Base-by-base conservation (phyloP, 2,113 vertebrate genomes). In the Rhinichthys klamathensis region DNA sequence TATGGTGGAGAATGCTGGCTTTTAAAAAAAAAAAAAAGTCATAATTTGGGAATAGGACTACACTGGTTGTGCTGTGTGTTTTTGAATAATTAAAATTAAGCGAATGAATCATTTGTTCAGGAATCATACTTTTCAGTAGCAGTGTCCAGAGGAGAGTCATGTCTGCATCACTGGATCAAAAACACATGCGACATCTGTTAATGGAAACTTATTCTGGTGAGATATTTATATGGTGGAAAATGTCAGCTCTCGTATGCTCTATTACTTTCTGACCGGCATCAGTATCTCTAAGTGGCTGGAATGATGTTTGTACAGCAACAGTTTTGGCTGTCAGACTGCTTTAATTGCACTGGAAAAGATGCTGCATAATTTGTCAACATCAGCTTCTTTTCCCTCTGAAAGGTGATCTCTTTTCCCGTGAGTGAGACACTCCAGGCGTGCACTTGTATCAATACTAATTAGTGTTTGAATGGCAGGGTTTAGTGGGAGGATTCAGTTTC, bases 361-460 rank as follows among this genome's bases (percentile, higher is more conserved):
- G 0, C 21, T 30, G 13, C 8, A 4, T 67, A 25, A 81, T 88
- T 86, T 84, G 69, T 58, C 46, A 21, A 74, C 78, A 82, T 89
- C 88, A 92, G 85, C 87, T 75, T 51, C 44, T 80, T 54, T 73
- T 69, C n/a, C 27, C 41, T 51, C 49, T 79, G n/a, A 86, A 85
- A 88, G 72, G 69, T 80, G 63, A 84, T 60, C 72, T 21, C 13
- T 60, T n/a, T 35, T 18, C 23, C 70, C 56, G 58, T 27, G 72
- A 27, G 44, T 49, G 74, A 82, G 84, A 84, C 41, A 46, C 38
- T 89, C 46, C 70, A 87, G 46, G n/a, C 32, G 12, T 46, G 6
- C 27, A 21, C 27, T 74, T 72, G 81, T 87, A 87, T 88, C 82
- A 87, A 92, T 90, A 88, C 72, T 85, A 87, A 90, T 91, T 86